Percentiles rank a stretch among this genome's conserved stretches.
Conservation (phyloP, 2,797 vertebrate species). For the Corythornis leucogaster region DNA sequence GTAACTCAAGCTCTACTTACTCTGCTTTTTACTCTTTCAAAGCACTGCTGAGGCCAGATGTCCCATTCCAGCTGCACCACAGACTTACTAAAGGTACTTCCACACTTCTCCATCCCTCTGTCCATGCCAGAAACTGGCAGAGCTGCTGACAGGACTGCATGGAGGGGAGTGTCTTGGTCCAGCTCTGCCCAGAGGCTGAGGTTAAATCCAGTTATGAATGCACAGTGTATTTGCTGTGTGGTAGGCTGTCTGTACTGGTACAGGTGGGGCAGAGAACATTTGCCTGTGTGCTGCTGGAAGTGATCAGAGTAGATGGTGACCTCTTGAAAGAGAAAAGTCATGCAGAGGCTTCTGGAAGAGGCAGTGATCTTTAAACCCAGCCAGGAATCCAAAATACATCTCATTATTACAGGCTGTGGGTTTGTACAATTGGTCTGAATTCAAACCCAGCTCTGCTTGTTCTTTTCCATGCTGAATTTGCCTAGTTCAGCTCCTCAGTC, state of each 20-base stretch:
- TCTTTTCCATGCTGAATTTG: background rate
- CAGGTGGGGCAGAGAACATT: background rate
- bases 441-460: background rate
- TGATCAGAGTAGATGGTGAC: background rate
- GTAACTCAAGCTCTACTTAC: background rate
- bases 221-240: accelerated
- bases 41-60: background rate
- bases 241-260: background rate
- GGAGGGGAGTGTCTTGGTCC: background rate
- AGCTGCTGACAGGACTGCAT: background rate
- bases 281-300: accelerated
- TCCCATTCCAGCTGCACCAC: background rate
- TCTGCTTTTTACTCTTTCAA: background rate
- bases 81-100: background rate
- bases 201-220: background rate
- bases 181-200: background rate
- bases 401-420: background rate
- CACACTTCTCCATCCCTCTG: background rate
- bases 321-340: background rate
- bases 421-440: background rate
- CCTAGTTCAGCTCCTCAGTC: background rate
- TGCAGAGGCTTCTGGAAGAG: background rate
- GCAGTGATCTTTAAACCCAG: background rate
- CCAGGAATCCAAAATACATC: background rate
- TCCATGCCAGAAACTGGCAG: background rate